Conservation (phyloP, 2,113 vertebrate genomes). For the Misgurnus anguillicaudatus region DNA sequence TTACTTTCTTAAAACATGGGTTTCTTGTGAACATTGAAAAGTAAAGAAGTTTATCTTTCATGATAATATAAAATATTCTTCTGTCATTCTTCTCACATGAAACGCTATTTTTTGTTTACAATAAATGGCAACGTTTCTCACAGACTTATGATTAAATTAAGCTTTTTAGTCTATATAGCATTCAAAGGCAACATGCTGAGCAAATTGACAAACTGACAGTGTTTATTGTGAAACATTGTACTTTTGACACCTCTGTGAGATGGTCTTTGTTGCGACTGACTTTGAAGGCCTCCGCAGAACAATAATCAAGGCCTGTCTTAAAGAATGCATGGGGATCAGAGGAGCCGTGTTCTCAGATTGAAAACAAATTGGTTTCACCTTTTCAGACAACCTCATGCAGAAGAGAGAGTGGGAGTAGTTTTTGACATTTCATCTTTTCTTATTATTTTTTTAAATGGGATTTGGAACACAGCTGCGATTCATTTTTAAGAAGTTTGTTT, state of each 20-base stretch:
- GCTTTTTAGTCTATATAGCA: constrained; percentile 17
- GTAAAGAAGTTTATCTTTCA: too few relatives aligned
- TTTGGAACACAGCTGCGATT: constrained; percentile 28
- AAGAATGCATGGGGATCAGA: constrained; percentile 60
- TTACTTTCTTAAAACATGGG: too few relatives aligned
- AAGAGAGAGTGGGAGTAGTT: constrained; percentile 25
- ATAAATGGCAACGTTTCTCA: neutral
- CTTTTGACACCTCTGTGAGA: constrained; percentile 66
- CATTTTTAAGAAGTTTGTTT: constrained; percentile 18
- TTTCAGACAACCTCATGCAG: constrained; percentile 37
- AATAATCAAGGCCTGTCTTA: constrained; percentile 68
- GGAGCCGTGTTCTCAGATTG: constrained; percentile 64
- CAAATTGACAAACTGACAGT: constrained; percentile 31
- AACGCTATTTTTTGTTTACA: neutral
- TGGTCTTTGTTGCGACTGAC: constrained; percentile 66
- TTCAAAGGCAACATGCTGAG: constrained; percentile 18
- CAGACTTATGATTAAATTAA: constrained; percentile 14
- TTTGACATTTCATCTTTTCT: constrained; percentile 30
- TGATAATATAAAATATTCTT: too few relatives aligned
- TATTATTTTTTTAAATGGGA: constrained; percentile 26
- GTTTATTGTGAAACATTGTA: constrained; percentile 63
- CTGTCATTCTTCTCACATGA: neutral
- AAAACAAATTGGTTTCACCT: constrained; percentile 73
- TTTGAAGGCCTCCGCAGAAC: constrained; percentile 69
- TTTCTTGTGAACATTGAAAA: too few relatives aligned